A percentile compares a stretch with the other conserved stretches of the same genome.
Evolutionary conservation across 2,797 vertebrate species (phyloP).

Genomic region (Pteropus rufus): DNA sequence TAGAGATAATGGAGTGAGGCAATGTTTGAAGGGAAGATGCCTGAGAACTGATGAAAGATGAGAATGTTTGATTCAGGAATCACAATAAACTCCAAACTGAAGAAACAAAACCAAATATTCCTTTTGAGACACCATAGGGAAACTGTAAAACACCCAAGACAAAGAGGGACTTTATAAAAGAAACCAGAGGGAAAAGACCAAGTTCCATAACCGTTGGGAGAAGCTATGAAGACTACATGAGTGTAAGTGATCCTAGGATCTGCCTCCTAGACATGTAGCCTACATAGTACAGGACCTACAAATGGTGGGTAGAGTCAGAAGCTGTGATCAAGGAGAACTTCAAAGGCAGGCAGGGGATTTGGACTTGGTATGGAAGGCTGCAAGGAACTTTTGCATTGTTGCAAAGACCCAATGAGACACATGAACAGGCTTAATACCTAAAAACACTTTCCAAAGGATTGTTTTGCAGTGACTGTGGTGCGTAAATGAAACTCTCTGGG

Average conservation of each 20-base stretch:
- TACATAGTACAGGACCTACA: accelerated
- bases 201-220: not conserved
- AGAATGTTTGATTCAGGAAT: not conserved
- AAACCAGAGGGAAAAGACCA: not conserved
- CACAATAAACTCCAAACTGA: not conserved
- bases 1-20: not conserved
- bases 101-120: not conserved
- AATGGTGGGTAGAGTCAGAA: not conserved
- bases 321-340: not conserved
- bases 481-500: slow-evolving; percentile 53
- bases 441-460: slow-evolving; percentile 52
- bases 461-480: slow-evolving; percentile 37
- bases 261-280: not conserved
- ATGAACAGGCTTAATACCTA: slow-evolving; percentile 33
- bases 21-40: not conserved
- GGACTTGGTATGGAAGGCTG: not conserved
- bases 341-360: not conserved
- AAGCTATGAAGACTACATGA: not conserved
- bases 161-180: not conserved
- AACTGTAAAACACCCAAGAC: not conserved
- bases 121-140: not conserved
- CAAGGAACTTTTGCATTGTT: not conserved
- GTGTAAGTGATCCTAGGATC: too few relatives aligned
- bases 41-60: not conserved
- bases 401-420: not conserved